Conservation (phyloP, 30 jellyfish, hydroid and myxozoan species). For the Chrysaora quinquecirrha region DNA sequence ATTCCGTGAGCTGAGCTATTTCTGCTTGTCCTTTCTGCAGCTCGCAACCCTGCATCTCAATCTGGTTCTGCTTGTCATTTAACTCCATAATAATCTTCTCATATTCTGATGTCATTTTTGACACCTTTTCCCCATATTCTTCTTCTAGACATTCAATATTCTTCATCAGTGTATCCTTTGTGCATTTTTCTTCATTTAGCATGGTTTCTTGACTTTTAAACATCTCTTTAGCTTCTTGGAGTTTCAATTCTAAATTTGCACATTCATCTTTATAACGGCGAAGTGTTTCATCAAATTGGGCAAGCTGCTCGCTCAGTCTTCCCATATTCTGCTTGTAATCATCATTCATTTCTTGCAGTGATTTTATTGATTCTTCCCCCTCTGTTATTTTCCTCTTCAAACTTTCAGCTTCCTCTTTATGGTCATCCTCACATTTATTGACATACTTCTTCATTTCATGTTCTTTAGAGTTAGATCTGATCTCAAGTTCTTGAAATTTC, state of each 20-base stretch:
- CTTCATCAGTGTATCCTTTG: conserved; percentile 13
- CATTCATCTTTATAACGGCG: not conserved
- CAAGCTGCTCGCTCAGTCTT: conserved; percentile 8
- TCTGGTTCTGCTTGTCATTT: not conserved
- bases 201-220: not conserved
- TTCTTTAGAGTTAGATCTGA: conserved; percentile 32
- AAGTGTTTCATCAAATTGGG: conserved; percentile 8
- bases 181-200: conserved; percentile 19
- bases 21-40: not conserved
- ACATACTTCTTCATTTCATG: conserved; percentile 36
- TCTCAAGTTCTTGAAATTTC: conserved; percentile 87
- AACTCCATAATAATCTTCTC: not conserved
- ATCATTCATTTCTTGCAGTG: conserved; percentile 11
- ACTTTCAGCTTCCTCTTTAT: conserved; percentile 13
- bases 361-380: not conserved
- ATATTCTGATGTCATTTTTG: conserved; percentile 12
- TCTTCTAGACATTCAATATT: conserved; percentile 12
- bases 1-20: not conserved
- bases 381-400: conserved; percentile 26
- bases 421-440: not conserved
- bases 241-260: not conserved
- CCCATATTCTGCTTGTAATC: not conserved
- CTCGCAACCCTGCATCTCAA: conserved; percentile 2
- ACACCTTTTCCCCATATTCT: not conserved
- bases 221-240: not conserved